Conservation (phyloP, 2,113 vertebrate species). For the Brienomyrus brachyistius region DNA sequence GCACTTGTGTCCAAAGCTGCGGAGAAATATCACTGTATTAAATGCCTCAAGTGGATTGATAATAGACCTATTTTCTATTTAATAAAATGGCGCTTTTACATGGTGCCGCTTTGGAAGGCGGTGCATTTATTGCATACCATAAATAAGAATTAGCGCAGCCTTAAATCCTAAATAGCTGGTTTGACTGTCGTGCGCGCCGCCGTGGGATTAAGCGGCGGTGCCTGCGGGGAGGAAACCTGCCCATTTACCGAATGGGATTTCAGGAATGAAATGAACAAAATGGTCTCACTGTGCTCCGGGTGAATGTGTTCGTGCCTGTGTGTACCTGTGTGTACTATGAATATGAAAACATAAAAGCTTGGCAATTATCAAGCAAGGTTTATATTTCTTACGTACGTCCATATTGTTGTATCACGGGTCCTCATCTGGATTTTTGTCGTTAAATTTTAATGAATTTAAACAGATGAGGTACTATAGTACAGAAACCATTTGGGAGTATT, state of each 20-base stretch:
- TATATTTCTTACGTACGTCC: background rate
- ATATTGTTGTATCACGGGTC: background rate
- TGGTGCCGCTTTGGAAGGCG: constrained; percentile 11
- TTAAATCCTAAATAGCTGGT: constrained; percentile 1
- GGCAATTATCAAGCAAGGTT: background rate
- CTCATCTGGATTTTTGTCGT: background rate
- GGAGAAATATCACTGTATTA: constrained; percentile 23
- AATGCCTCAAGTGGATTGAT: constrained; percentile 23
- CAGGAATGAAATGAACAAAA: background rate
- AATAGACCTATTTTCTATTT: constrained; percentile 25
- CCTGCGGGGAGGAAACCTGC: background rate
- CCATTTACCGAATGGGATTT: background rate
- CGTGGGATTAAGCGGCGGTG: background rate
- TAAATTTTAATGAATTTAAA: background rate
- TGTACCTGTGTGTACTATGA: background rate
- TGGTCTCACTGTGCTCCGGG: background rate
- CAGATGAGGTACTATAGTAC: background rate
- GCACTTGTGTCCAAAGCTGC: constrained; percentile 22
- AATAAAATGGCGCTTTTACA: constrained; percentile 23
- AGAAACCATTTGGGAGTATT: background rate
- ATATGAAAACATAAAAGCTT: background rate
- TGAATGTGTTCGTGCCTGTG: background rate
- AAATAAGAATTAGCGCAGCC: constrained; percentile 15
- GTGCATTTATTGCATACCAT: background rate
- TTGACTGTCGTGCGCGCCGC: background rate